phyloP scores from a whole-genome alignment of 1,140 invertebrate genomes.

The Hermetia illucens region DNA sequence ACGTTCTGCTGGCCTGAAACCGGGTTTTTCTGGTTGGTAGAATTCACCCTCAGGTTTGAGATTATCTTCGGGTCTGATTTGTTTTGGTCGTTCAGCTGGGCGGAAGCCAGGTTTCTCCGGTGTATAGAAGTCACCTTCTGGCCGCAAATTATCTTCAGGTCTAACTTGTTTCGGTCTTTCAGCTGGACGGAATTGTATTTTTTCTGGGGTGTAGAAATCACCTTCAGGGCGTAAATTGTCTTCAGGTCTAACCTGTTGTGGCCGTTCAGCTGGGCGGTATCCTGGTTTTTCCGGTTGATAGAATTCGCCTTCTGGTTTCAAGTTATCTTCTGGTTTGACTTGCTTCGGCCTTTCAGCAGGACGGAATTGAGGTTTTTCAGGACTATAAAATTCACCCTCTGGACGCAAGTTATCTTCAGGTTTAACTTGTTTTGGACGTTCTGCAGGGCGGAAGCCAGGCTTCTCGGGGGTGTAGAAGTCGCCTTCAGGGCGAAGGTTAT shows the following conservation, averaged over 20 bases:
- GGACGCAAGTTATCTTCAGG: conserved; percentile 43
- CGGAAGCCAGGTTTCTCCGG: conserved; percentile 21
- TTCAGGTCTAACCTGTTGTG: conserved; percentile 26
- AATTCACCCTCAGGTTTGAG: conserved; percentile 41
- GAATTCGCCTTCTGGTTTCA: conserved; percentile 32
- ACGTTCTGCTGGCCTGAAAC: conserved; percentile 27
- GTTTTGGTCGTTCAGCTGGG: conserved; percentile 20
- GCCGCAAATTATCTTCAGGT: conserved; percentile 38
- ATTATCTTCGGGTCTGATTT: conserved; percentile 31
- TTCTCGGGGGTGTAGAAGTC: conserved; percentile 41
- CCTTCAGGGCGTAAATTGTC: conserved; percentile 42
- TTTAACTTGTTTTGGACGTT: conserved; percentile 36
- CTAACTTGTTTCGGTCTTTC: conserved; percentile 30
- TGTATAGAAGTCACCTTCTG: conserved; percentile 37
- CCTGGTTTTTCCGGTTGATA: conserved; percentile 16
- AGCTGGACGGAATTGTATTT: conserved; percentile 25
- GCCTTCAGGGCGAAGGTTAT: conserved; percentile 46
- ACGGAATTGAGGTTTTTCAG: conserved; percentile 29
- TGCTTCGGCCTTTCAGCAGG: conserved; percentile 25
- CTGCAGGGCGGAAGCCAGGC: conserved; percentile 33
- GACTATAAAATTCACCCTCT: conserved; percentile 40
- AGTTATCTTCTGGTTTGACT: conserved; percentile 16
- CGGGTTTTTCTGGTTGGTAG: conserved; percentile 26
- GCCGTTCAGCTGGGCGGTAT: conserved; percentile 33
- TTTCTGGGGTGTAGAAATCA: conserved; percentile 32